Evolutionary conservation across 2,888 invertebrate genomes (phyloP), one percentile per base, ranked within the genome.

Genomic region (Leptopterna dolabrata): DNA sequence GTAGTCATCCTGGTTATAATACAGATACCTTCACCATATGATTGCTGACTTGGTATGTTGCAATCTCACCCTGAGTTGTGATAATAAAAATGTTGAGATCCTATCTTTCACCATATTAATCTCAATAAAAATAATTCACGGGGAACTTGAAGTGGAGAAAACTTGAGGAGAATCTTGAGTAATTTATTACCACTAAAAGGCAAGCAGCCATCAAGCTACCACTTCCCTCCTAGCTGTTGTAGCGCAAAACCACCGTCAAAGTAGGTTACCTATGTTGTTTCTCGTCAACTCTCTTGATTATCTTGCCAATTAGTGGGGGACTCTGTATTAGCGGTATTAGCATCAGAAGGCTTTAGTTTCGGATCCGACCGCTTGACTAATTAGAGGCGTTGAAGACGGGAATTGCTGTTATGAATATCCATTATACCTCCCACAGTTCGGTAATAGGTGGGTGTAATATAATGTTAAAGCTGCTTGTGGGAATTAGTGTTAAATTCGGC

Each of bases 201-300:
- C 63, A 13, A 63, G 24, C 27, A 63, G 24, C 27, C 63, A 63
- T 63, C 24, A 63, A 63, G 24, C 63, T 2, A 3, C 13, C 63
- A 9, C 63, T 11, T 63, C 63, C 6, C 51, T n/a, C n/a, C 51
- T 16, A 16, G 36, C n/a, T 16, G 51, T n/a, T 51, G n/a, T 19
- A 63, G 63, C 24, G 19, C 63, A 27, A 63, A 63, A 1, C 63
- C 63, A 27, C 24, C 63, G 63, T 63, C 63, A 63, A 63, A 63
- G 63, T 63, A 24, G 63, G 63, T 63, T 63, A n/a, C n/a, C n/a
- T n/a, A 63, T 63, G 63, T 63, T 73, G 73, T 45, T 45, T 78
- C 45, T 78, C 45, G 78, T 45, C 47, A 78, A 78, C 47, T 43
- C 78, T 63, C 78, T 78, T 78, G 78, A 78, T 78, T 41, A 78